Base-by-base conservation (phyloP, 2,113 vertebrate species). In the Phalacrocorax pelagicus region DNA sequence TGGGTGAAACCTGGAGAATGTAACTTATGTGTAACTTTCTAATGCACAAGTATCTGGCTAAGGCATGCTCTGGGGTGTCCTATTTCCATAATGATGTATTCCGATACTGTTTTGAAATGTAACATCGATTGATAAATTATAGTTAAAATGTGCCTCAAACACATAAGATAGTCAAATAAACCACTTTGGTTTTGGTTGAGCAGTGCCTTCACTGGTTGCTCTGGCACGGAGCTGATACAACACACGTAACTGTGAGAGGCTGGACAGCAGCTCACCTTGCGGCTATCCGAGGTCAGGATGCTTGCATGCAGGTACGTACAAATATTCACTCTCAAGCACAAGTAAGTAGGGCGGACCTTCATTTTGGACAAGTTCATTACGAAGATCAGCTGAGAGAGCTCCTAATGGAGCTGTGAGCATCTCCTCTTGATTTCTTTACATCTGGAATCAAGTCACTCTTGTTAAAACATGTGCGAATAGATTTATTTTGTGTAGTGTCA, bases 191-290 rank as follows among this genome's bases (percentile, higher is more conserved):
- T 92, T 47, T 63, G 44, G 9, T 90, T 86, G 89, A 9, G 54
- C 96, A 99, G 98, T 98, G 98, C 96, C 98, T 99, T 83, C 98
- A 98, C 40, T 99, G 98, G 98, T 87, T 99, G 70, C 98, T 99
- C 2, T 98, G 98, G 98, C 98, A 98, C 0, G 98, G 98, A 69
- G 98, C 98, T 72, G 98, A 99, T 69, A 40, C 70, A 15, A 77
- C 94, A 0, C 47, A 12, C 0, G 84, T 94, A 21, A 97, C 98
- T 0, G 47, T 15, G 2, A 69, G 98, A 94, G 98, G 98, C 22
- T 99, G 98, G 98, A 98, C 98, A 18, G 98, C 97, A 8, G 98
- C 97, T 91, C 98, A 99, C 52, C 92, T 99, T 3, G 98, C 98
- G 1, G 98, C 98, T 30, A 98, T 98, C 89, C 97, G 96, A 34